Conservation (phyloP, 37 sponge, comb jelly and placozoan genomes). For the Crambe crambe region DNA sequence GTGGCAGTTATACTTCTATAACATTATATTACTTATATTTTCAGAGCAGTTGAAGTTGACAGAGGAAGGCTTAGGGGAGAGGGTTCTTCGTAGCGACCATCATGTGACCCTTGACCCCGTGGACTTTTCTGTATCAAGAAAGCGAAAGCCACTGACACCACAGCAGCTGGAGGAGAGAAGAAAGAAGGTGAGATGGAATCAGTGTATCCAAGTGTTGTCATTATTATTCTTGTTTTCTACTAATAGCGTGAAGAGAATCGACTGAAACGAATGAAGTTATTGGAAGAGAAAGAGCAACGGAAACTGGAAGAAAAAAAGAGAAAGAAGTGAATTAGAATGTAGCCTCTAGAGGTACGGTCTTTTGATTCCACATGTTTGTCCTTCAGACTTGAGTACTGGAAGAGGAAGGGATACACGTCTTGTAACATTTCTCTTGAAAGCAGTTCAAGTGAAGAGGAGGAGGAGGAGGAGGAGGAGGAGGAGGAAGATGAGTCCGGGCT, state of each 20-base stretch:
- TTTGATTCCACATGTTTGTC: neutral
- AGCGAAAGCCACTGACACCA: constrained; percentile 66
- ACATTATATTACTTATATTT: neutral
- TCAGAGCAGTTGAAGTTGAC: constrained; percentile 35
- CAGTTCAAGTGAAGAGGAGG: constrained; percentile 26
- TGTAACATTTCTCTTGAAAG: constrained; percentile 49
- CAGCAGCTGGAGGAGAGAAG: constrained; percentile 74
- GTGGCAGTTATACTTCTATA: neutral
- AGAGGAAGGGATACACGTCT: constrained; percentile 57
- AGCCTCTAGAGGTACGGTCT: neutral
- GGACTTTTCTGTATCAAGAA: constrained; percentile 22
- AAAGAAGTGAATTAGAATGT: constrained; percentile 24
- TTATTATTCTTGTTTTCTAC: constrained; percentile 9
- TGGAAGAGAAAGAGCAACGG: constrained; percentile 71
- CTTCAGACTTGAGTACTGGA: constrained; percentile 60
- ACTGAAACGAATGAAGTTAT: constrained; percentile 53
- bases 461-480: constrained; percentile 43
- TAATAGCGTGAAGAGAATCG: constrained; percentile 58
- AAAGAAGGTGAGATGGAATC: constrained; percentile 46
- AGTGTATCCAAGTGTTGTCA: neutral
- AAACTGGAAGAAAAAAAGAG: constrained; percentile 54
- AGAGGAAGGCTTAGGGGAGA: constrained; percentile 23
- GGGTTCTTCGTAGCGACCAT: constrained; percentile 65
- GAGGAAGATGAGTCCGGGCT: too few species aligned
- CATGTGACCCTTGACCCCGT: neutral